Conservation (phyloP, 2,888 invertebrate genomes). For the Eupithecia subumbrata region DNA sequence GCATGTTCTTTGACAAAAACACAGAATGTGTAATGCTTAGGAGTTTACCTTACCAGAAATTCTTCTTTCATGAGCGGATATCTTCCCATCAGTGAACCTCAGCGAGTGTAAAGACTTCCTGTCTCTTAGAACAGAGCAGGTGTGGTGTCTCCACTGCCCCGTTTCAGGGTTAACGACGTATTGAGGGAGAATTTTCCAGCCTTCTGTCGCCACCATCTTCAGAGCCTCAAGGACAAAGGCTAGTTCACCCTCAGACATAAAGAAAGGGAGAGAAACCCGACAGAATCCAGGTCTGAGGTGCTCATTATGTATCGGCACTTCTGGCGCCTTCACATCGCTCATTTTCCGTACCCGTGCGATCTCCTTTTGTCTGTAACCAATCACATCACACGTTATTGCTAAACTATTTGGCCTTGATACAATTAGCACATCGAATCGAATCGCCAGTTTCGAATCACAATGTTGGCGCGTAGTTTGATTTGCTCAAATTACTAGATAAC, state of each 20-base stretch:
- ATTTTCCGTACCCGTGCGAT: conserved; percentile 72
- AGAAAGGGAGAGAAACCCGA: conserved; percentile 93
- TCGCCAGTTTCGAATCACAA: conserved; percentile 39
- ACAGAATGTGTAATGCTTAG: not conserved
- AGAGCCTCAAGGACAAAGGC: conserved; percentile 93
- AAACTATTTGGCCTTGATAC: conserved; percentile 50
- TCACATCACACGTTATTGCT: conserved; percentile 38
- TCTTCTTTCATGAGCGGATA: conserved; percentile 88
- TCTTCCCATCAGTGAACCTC: conserved; percentile 89
- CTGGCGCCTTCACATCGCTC: conserved; percentile 73
- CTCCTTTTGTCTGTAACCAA: conserved; percentile 75
- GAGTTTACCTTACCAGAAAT: conserved; percentile 79
- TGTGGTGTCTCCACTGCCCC: conserved; percentile 94
- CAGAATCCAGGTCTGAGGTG: conserved; percentile 94
- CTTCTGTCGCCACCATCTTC: conserved; percentile 94
- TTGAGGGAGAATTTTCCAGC: conserved; percentile 94
- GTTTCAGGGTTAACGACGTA: conserved; percentile 94
- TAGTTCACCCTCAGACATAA: conserved; percentile 90
- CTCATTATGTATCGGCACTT: conserved; percentile 83
- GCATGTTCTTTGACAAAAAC: conserved; percentile 4
- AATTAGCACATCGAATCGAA: conserved; percentile 47
- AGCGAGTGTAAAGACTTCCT: conserved; percentile 92
- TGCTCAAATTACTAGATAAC: conserved; percentile 50
- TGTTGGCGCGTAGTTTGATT: conserved; percentile 42
- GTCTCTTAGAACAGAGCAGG: conserved; percentile 90